These are phyloP conservation scores for Anableps anableps DNA, from an alignment of 2,797 vertebrate species.

Conservation along the genomic window DNA sequence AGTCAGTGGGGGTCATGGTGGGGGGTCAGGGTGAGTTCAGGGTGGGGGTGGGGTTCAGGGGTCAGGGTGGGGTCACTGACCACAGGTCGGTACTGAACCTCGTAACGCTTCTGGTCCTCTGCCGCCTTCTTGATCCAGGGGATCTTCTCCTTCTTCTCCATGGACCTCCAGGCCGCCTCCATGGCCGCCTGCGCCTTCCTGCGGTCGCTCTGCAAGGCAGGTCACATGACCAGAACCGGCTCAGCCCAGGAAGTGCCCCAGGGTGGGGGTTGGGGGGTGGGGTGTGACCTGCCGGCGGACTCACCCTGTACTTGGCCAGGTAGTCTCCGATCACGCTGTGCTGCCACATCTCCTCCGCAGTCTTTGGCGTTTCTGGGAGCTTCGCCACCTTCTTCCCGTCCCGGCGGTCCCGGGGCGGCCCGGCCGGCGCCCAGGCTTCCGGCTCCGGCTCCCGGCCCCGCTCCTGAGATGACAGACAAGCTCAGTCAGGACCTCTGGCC, in stretches of 20 bases:
- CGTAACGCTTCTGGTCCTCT: constrained; percentile 87
- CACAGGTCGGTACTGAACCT: constrained; percentile 79
- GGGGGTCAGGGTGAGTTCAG: too few relatives aligned
- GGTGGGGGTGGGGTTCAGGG: neutral
- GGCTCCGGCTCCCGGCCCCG: constrained; percentile 69
- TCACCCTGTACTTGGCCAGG: constrained; percentile 81
- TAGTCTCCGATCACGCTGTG: constrained; percentile 84
- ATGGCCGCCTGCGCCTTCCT: constrained; percentile 81
- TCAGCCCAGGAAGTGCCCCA: neutral
- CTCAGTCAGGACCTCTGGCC: neutral
- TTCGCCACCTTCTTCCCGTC: constrained; percentile 71
- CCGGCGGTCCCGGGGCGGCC: constrained; percentile 64
- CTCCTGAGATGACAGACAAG: constrained; percentile 43
- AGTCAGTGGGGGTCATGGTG: too few relatives aligned
- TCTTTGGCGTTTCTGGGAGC: constrained; percentile 83
- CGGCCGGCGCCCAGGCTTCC: constrained; percentile 65
- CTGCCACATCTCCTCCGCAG: constrained; percentile 85
- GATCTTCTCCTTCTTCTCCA: constrained; percentile 88
- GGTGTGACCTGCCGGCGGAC: too few relatives aligned
- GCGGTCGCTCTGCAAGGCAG: constrained; percentile 74
- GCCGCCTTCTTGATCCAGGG: constrained; percentile 87
- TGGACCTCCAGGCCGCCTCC: constrained; percentile 82
- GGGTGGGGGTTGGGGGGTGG: too few relatives aligned
- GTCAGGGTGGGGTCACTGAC: too few relatives aligned
- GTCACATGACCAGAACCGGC: constrained; percentile 8